Evolutionary conservation across 2,113 vertebrate genomes (phyloP).

Genomic region (Rafetus swinhoei): DNA sequence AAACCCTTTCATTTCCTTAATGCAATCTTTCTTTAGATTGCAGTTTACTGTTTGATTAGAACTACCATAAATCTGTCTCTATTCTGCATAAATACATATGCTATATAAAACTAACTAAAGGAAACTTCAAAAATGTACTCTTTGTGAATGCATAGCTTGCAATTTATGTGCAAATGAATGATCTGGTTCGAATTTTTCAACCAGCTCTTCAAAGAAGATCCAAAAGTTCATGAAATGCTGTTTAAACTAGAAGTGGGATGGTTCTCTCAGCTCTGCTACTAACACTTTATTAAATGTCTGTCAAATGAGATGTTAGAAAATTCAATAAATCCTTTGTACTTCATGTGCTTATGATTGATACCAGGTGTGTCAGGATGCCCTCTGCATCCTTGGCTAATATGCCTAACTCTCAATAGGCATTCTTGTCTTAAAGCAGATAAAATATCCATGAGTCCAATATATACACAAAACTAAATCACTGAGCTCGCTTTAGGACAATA

Average conservation of each 20-base stretch:
- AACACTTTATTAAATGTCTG: not conserved
- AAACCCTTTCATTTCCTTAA: not conserved
- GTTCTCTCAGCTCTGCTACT: not conserved
- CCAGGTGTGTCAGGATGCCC: conserved; percentile 24
- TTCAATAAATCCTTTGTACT: conserved; percentile 29
- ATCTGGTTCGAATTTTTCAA: not conserved
- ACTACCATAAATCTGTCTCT: not conserved
- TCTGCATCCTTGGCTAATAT: not conserved
- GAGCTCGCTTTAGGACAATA: not conserved
- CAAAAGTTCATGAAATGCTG: not conserved
- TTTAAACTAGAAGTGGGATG: conserved; percentile 7
- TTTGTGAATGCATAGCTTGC: not conserved
- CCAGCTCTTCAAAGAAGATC: not conserved
- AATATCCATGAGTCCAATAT: not conserved
- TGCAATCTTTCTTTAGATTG: not conserved
- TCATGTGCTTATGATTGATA: conserved; percentile 37
- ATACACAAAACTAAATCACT: not conserved
- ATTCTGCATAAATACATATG: not conserved
- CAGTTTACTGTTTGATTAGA: not conserved
- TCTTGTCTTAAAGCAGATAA: conserved; percentile 12
- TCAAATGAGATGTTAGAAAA: not conserved
- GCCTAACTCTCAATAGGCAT: not conserved
- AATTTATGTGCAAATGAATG: conserved; percentile 16
- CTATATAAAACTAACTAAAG: not conserved
- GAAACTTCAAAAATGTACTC: not conserved